These are phyloP conservation scores for Paedocypris sp. DNA, from an alignment of 2,113 vertebrate genomes.

Conservation along the genomic window DNA sequence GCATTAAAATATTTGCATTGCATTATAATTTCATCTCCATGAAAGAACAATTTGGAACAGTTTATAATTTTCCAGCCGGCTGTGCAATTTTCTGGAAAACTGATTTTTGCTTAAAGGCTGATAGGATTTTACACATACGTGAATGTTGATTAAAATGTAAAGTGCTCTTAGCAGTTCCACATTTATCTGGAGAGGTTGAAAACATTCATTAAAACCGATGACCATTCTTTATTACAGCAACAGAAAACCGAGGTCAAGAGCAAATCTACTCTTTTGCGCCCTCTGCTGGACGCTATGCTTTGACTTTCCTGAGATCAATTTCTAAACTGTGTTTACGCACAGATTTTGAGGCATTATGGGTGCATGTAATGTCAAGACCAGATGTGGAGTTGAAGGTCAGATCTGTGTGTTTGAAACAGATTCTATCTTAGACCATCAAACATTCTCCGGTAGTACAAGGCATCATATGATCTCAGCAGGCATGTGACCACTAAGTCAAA, in stretches of 20 bases:
- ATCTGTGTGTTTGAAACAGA: background rate
- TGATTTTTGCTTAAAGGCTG: background rate
- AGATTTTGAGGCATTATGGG: background rate
- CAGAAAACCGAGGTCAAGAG: no score
- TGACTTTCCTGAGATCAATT: background rate
- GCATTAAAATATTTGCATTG: background rate
- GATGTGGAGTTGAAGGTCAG: background rate
- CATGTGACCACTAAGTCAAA: constrained; percentile 7
- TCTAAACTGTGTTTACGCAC: background rate
- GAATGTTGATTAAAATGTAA: background rate
- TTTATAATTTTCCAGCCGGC: background rate
- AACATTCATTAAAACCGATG: background rate
- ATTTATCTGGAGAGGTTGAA: background rate
- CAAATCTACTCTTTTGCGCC: no score
- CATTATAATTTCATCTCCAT: background rate
- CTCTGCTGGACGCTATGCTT: background rate
- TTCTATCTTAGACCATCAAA: background rate
- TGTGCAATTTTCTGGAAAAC: background rate
- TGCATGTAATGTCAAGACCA: background rate
- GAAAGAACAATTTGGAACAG: background rate
- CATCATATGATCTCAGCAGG: constrained; percentile 7
- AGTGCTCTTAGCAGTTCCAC: no score
- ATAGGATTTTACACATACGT: background rate
- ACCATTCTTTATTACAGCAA: no score
- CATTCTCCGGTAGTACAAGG: background rate